These are phyloP conservation scores for Radopholus similis DNA, from an alignment of 1,140 invertebrate genomes.

Conservation along the genomic window DNA sequence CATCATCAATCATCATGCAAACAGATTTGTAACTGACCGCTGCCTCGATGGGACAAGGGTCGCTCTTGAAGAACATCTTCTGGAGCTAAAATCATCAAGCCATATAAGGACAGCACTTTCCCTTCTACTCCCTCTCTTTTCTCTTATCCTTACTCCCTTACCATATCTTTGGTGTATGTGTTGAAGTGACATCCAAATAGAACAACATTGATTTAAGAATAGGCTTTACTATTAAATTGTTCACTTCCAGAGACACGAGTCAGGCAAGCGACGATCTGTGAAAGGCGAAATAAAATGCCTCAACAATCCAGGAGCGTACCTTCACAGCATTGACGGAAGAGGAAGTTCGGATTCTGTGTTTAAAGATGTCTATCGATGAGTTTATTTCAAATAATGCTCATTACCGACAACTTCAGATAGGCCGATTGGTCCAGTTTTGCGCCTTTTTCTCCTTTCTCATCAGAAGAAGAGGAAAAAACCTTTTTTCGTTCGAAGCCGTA, in stretches of 20 bases:
- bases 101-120: neutral
- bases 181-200: slow-evolving; percentile 57
- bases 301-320: neutral
- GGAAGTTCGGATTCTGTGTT: slow-evolving; percentile 41
- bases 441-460: slow-evolving; percentile 21
- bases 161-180: slow-evolving; percentile 49
- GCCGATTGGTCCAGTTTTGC: too few relatives aligned
- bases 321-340: slow-evolving; percentile 49
- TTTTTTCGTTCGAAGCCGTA: slow-evolving; percentile 44
- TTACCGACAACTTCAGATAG: neutral
- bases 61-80: slow-evolving; percentile 47
- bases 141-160: slow-evolving; percentile 10
- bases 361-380: slow-evolving; percentile 5
- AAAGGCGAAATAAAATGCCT: too few relatives aligned
- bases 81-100: slow-evolving; percentile 29
- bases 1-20: neutral
- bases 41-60: slow-evolving; percentile 43
- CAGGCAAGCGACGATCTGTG: slow-evolving; percentile 48
- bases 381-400: neutral
- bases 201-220: too few relatives aligned
- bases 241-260: slow-evolving; percentile 53
- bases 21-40: slow-evolving; percentile 1
- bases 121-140: neutral
- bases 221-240: too few relatives aligned
- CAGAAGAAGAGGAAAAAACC: slow-evolving; percentile 1